A percentile compares a stretch with the other conserved stretches of the same genome.
Conservation (phyloP, 2,113 vertebrate genomes). For the Gorsachius goisagi region DNA sequence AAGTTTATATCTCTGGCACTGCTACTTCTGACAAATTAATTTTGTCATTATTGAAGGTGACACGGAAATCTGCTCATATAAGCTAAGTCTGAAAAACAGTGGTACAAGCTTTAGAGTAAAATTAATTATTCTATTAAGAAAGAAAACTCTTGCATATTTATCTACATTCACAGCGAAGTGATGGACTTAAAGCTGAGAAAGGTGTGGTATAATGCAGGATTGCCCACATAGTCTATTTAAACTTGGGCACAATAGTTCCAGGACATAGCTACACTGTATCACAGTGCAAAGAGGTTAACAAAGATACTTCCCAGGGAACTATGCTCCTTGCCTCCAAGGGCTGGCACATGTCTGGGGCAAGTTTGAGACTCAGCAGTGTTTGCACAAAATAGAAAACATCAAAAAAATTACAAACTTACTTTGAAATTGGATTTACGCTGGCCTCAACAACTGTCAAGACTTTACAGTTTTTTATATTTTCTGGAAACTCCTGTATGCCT, state of each 20-base stretch:
- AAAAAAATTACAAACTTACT: slow-evolving; percentile 80
- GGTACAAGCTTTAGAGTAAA: neutral
- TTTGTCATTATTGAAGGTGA: neutral
- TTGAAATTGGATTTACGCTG: slow-evolving; percentile 98
- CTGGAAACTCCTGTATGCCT: slow-evolving; percentile 99
- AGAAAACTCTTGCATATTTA: neutral
- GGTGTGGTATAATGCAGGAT: neutral
- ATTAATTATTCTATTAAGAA: neutral
- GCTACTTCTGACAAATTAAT: neutral
- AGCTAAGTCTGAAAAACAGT: neutral
- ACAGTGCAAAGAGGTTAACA: neutral
- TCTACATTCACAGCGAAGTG: neutral
- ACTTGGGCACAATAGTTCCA: neutral
- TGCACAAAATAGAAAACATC: neutral
- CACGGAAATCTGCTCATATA: neutral
- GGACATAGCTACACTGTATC: neutral
- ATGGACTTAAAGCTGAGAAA: neutral
- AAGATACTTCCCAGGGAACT: neutral
- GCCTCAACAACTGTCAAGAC: slow-evolving; percentile 92
- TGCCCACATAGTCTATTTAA: neutral
- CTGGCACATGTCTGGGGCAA: neutral
- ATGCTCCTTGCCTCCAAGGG: neutral
- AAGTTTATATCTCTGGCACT: neutral
- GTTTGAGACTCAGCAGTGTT: neutral
- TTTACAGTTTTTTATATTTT: slow-evolving; percentile 99